phyloP scores from a whole-genome alignment of 1,140 invertebrate genomes.

The Drosophila triauraria region DNA sequence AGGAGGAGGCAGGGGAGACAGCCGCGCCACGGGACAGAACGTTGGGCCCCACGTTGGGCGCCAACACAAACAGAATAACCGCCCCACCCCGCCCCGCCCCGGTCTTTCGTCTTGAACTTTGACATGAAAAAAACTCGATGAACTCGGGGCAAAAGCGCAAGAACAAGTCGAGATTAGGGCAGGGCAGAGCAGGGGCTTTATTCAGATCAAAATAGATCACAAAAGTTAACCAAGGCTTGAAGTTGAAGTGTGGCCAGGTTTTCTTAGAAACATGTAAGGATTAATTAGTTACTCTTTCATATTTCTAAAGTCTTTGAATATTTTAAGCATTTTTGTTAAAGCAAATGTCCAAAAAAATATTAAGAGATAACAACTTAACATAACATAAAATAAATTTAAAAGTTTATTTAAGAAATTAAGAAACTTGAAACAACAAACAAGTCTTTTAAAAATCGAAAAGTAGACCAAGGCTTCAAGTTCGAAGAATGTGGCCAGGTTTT shows the following conservation, averaged over 20 bases:
- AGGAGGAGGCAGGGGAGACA: background rate
- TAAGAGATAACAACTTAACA: too few species aligned
- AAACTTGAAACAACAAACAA: too few species aligned
- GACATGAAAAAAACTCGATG: slow-evolving; percentile 52
- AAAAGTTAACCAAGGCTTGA: slow-evolving; percentile 10
- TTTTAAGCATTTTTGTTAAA: too few species aligned
- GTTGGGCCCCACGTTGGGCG: slow-evolving; percentile 50
- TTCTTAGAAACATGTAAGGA: too few species aligned
- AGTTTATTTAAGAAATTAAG: too few species aligned
- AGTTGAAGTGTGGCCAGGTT: background rate
- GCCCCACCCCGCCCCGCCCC: background rate
- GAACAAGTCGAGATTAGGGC: background rate
- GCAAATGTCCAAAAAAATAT: too few species aligned
- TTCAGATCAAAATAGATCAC: slow-evolving; percentile 26
- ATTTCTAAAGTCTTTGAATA: too few species aligned
- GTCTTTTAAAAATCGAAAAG: too few species aligned
- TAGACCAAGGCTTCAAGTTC: too few species aligned
- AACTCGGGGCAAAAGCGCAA: slow-evolving; percentile 21
- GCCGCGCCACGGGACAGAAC: slow-evolving; percentile 47
- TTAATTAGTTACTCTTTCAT: background rate
- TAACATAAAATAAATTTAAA: too few species aligned
- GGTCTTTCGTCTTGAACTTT: slow-evolving; percentile 50
- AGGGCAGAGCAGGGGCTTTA: background rate
- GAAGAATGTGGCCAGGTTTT: too few species aligned
- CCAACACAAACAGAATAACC: slow-evolving; percentile 45